Evolutionary conservation across 2,797 vertebrate species (phyloP).

Genomic region (Octomys mimax): DNA sequence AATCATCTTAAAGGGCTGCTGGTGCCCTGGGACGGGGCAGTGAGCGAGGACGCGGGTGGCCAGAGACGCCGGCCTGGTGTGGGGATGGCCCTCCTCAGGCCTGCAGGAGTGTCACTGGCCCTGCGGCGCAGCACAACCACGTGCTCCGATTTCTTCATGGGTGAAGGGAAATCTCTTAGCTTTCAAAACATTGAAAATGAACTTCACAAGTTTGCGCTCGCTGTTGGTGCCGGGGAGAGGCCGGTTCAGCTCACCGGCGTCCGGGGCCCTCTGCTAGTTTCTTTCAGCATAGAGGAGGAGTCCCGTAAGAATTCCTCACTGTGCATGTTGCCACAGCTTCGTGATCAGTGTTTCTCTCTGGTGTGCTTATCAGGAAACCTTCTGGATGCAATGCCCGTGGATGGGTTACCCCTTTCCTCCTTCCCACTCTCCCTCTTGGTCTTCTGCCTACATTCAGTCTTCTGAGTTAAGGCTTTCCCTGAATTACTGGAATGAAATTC

Average conservation of each 20-base stretch:
- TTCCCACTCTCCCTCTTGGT: not conserved
- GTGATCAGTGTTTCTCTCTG: not conserved
- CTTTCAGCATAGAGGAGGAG: not conserved
- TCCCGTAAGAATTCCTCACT: not conserved
- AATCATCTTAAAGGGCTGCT: not conserved
- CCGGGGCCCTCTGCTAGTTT: not conserved
- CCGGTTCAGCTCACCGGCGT: not conserved
- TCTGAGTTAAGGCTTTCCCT: not conserved
- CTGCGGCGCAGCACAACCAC: not conserved
- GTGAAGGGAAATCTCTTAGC: constrained; percentile 19
- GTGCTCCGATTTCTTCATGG: not conserved
- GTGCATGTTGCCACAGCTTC: not conserved
- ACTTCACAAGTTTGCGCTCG: not conserved
- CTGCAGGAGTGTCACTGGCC: no score
- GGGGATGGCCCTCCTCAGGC: not conserved
- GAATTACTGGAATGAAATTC: not conserved
- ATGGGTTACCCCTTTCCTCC: not conserved
- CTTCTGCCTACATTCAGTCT: not conserved
- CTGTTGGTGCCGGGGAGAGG: not conserved
- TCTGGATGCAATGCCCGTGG: not conserved
- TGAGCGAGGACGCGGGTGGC: not conserved
- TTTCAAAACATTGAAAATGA: not conserved
- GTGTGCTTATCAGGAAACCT: not conserved
- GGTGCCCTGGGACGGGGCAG: not conserved
- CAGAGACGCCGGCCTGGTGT: not conserved